phyloP scores from a whole-genome alignment of 2,888 invertebrate genomes.

The Ernsta delagoae region DNA sequence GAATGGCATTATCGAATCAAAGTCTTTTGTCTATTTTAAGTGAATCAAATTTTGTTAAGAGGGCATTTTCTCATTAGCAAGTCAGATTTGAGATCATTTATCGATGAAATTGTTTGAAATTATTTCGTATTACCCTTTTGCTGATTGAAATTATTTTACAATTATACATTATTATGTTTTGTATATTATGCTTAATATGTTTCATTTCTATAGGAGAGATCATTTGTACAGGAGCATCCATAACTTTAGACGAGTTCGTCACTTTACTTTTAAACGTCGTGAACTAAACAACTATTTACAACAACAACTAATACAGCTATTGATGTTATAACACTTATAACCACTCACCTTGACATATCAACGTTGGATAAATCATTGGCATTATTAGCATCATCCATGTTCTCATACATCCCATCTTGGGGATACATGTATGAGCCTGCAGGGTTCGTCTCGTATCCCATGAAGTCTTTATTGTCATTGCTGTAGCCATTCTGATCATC shows the following conservation, averaged over 20 bases:
- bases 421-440: conserved; percentile 76
- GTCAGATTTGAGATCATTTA: not conserved
- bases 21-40: conserved; percentile 23
- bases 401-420: conserved; percentile 62
- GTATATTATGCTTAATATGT: no score
- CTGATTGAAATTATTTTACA: not conserved
- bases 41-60: conserved; percentile 20
- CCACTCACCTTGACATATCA: conserved; percentile 75
- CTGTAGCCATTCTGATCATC: conserved; percentile 85
- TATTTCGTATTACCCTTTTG: not conserved
- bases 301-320: no score
- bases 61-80: not conserved
- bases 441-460: conserved; percentile 79
- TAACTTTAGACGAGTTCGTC: no score
- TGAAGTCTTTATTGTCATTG: conserved; percentile 86
- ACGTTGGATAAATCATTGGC: conserved; percentile 72
- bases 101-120: not conserved
- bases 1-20: conserved; percentile 14
- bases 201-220: no score
- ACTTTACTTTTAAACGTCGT: no score
- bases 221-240: no score
- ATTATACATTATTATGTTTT: not conserved
- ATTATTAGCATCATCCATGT: conserved; percentile 60
- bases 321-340: no score
- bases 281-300: no score